Base-by-base conservation (phyloP, 2,113 vertebrate species). In the Panthera tigris region DNA sequence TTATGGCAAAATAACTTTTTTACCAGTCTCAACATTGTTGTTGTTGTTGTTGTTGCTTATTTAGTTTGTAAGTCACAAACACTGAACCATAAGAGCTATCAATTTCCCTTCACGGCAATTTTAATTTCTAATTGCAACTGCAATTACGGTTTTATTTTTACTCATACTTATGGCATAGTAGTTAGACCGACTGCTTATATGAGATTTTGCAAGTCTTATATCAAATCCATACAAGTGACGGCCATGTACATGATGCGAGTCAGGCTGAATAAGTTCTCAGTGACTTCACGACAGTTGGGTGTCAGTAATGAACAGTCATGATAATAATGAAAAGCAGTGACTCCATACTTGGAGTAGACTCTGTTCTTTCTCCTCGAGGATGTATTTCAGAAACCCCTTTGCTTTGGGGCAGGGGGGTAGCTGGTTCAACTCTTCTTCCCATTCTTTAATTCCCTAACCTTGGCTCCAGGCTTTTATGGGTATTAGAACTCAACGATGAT, bases 81-180 rank as follows among this genome's bases (percentile, higher is more conserved):
- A 29, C 18, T 78, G 39, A 95, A 27, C 31, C 1, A 8, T 89
- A 76, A 80, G 68, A 91, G 21, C 0, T 36, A 93, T 18, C 23
- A 21, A 61, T 61, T 61, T 29, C 14, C 71, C 15, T 89, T 71
- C 66, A 74, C 65, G 82, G 14, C 4, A 48, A 48, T 78, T 78
- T 78, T 48, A 78, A 78, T 45, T 45, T 76, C 45, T 45, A 76
- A 79, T 52, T 68, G 65, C 36, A 73, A 74, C 78, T 80, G 55
- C 21, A 81, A 23, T 92, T 27, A n/a, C 19, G 65, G 66, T 85
- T 96, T 89, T 89, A 80, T 16, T 81, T 96, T 57, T 86, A 94
- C 87, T 76, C 5, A 21, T 45, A 9, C 7, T 78, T 71, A 76
- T 66, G 63, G 33, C 18, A 73, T 61, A 50, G 41, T 11, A 90